Base-by-base conservation (phyloP, 2,113 vertebrate genomes). In the Trichechus manatus region DNA sequence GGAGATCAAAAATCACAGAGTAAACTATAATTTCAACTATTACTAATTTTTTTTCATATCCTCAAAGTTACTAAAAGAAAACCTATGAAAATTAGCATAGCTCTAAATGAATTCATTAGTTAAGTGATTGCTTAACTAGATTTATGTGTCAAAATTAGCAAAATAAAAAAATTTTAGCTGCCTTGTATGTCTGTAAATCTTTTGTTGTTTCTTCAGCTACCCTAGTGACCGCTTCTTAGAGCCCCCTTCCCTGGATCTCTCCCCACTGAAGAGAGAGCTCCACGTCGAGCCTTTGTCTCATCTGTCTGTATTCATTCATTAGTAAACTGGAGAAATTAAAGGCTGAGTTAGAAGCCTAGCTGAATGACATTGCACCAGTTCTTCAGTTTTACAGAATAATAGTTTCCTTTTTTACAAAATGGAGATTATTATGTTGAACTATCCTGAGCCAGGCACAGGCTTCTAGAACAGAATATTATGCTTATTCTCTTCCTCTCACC, bases 31-130 rank as follows among this genome's bases (percentile, higher is more conserved):
- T 9, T 23, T 82, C 2, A 82, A 14, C 89, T 47, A 87, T 47
- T 53, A 13, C 10, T 47, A 39, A 10, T 27, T 47, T 47, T 84
- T 79, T 72, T 92, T 88, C 19, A 75, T 14, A 59, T 78, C 59
- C 27, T 77, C 70, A 95, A 87, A 91, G 31, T 22, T 50, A 42
- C 85, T 74, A 4, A 89, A 82, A 75, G 8, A 33, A 93, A 86
- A 20, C 19, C 36, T 87, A 9, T 63, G 33, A 63, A 83, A 77
- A 70, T 85, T 7, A 59, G 15, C 27, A 17, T 56, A 19, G 11
- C 86, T 94, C 50, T 80, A 33, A 84, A 36, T 53, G 0, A 94
- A 77, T 56, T 9, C 7, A 5, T 83, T 39, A 13, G 8, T 79
- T 81, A n/a, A n/a, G n/a, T 70, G 33, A 4, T 72, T 61, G 33